A percentile compares a stretch with the other conserved stretches of the same genome.
phyloP scores from a whole-genome alignment of 1,140 invertebrate species.

The Ips nitidus region DNA sequence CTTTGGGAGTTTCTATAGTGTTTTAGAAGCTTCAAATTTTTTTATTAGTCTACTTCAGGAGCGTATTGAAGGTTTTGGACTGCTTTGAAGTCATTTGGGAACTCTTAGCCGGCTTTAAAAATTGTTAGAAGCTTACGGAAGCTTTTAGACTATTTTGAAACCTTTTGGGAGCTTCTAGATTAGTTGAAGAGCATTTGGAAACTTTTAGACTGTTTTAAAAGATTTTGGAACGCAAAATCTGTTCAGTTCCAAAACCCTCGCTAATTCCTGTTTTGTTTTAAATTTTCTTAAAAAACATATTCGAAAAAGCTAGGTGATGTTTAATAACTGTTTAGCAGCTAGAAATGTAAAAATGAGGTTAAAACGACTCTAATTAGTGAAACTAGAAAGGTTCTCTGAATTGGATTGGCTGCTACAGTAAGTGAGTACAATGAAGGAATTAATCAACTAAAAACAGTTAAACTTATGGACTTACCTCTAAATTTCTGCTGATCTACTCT shows the following conservation, averaged over 20 bases:
- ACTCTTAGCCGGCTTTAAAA: neutral
- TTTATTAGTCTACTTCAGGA: neutral
- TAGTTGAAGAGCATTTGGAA: too few relatives aligned
- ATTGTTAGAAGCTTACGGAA: neutral
- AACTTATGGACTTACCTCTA: slow-evolving; percentile 41
- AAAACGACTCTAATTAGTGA: too few relatives aligned
- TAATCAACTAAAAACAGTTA: neutral
- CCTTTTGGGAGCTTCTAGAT: too few relatives aligned
- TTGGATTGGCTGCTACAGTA: neutral
- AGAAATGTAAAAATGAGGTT: too few relatives aligned
- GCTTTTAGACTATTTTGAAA: neutral
- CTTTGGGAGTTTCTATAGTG: neutral
- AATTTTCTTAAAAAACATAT: too few relatives aligned
- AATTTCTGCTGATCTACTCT: slow-evolving; percentile 46
- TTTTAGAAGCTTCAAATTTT: neutral
- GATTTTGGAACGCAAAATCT: neutral
- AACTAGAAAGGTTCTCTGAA: too few relatives aligned
- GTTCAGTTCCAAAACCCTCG: neutral
- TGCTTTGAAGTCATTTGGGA: neutral
- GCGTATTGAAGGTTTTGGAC: neutral
- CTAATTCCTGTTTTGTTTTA: too few relatives aligned
- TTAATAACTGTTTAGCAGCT: too few relatives aligned
- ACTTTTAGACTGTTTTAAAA: too few relatives aligned
- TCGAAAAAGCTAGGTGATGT: too few relatives aligned
- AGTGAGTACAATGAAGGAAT: neutral